phyloP scores from a whole-genome alignment of 2,797 vertebrate species.

The Manis javanica region DNA sequence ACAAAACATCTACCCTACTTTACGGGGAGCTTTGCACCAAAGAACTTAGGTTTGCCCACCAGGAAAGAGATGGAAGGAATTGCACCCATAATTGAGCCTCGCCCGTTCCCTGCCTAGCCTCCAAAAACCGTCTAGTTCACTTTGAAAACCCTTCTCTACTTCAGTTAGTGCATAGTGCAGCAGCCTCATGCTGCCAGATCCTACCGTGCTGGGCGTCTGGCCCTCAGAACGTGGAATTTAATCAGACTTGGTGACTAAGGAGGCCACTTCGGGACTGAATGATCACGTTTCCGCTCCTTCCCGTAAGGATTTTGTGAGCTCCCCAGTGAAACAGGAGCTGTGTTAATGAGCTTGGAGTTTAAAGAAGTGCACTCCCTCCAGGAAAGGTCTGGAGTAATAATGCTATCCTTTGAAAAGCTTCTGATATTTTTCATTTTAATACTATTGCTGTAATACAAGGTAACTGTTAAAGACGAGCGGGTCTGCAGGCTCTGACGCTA shows the following conservation, averaged over 20 bases:
- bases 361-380: neutral
- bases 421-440: constrained; percentile 32
- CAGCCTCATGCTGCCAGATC: neutral
- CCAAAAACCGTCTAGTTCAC: constrained; percentile 6
- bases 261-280: neutral
- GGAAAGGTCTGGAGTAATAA: neutral
- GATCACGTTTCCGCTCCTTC: neutral
- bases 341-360: neutral
- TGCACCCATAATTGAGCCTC: neutral
- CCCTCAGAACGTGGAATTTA: neutral
- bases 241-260: neutral
- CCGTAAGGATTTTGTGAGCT: neutral
- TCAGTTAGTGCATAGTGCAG: neutral
- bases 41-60: neutral
- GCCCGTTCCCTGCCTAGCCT: neutral
- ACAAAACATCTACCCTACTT: constrained; percentile 10
- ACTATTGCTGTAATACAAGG: neutral
- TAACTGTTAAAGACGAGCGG: neutral
- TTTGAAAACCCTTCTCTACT: neutral
- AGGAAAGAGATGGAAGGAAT: neutral
- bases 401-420: neutral
- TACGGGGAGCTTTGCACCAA: constrained; percentile 27
- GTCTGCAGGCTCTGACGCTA: neutral
- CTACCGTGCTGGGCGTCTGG: neutral
- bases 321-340: neutral